phyloP scores from a whole-genome alignment of 2,113 vertebrate genomes.

The Gymnorhina tibicen region DNA sequence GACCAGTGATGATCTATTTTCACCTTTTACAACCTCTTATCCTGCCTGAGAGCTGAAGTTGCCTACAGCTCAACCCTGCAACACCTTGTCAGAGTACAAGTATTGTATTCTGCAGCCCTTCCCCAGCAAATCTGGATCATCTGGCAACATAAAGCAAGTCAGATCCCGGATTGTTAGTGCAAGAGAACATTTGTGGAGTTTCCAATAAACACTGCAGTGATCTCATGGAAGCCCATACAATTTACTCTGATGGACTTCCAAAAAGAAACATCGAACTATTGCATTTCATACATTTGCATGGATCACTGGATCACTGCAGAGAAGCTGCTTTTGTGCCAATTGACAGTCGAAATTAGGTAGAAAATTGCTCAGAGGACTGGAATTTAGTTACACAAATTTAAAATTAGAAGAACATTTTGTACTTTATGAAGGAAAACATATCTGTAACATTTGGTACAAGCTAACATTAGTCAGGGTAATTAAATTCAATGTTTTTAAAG shows the following conservation, averaged over 20 bases:
- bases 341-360: conserved; percentile 33
- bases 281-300: background rate
- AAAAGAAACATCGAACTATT: background rate
- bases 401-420: conserved; percentile 76
- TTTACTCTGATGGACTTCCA: conserved; percentile 1
- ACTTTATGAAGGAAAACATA: conserved; percentile 74
- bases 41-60: background rate
- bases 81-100: background rate
- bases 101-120: background rate
- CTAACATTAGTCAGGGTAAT: conserved; percentile 78
- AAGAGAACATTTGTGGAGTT: background rate
- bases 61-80: background rate
- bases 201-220: conserved; percentile 22
- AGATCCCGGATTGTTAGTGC: background rate
- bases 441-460: conserved; percentile 76
- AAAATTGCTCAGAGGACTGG: conserved; percentile 56
- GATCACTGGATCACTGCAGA: background rate
- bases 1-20: background rate
- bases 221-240: background rate
- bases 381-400: conserved; percentile 70
- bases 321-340: conserved; percentile 23
- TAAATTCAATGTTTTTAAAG: conserved; percentile 77
- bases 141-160: background rate
- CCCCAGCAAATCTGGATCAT: background rate
- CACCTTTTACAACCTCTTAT: background rate